Evolutionary conservation across 2,888 invertebrate genomes (phyloP).

Genomic region (Gortyna flavago): DNA sequence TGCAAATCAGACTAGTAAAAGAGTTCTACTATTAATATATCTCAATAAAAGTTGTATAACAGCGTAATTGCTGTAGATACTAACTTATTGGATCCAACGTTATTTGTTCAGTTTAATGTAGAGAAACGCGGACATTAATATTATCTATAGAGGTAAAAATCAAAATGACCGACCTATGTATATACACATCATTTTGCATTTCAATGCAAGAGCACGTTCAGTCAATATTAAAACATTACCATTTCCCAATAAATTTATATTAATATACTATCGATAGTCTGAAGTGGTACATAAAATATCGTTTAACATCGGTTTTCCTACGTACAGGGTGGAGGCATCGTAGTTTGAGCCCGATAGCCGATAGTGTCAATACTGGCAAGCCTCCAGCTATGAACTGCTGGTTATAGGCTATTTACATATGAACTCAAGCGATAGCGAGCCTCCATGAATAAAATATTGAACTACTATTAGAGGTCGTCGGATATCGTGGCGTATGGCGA

Average conservation of each 20-base stretch:
- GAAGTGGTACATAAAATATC: constrained; percentile 49
- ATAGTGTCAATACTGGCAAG: constrained; percentile 85
- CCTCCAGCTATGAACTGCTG: constrained; percentile 76
- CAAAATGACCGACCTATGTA: not conserved
- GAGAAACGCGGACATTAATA: not conserved
- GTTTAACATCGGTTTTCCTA: constrained; percentile 48
- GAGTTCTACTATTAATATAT: no score
- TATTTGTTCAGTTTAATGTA: not conserved
- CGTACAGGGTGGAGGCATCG: constrained; percentile 52
- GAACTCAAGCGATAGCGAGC: constrained; percentile 67
- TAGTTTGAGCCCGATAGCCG: constrained; percentile 69
- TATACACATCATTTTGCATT: not conserved
- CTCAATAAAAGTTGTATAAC: no score
- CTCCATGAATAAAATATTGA: constrained; percentile 64
- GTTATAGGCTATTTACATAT: constrained; percentile 75
- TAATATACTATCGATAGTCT: constrained; percentile 43
- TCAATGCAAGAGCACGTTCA: constrained; percentile 40
- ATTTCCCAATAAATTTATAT: constrained; percentile 51
- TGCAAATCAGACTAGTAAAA: not conserved
- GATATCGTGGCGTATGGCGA: constrained; percentile 4
- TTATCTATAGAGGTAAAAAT: not conserved
- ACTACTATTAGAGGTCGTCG: constrained; percentile 28
- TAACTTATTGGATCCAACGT: not conserved
- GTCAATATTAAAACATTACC: constrained; percentile 37
- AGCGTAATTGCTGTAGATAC: no score